Base-by-base conservation (phyloP, 1,140 invertebrate genomes). In the Drosophila jambulina region DNA sequence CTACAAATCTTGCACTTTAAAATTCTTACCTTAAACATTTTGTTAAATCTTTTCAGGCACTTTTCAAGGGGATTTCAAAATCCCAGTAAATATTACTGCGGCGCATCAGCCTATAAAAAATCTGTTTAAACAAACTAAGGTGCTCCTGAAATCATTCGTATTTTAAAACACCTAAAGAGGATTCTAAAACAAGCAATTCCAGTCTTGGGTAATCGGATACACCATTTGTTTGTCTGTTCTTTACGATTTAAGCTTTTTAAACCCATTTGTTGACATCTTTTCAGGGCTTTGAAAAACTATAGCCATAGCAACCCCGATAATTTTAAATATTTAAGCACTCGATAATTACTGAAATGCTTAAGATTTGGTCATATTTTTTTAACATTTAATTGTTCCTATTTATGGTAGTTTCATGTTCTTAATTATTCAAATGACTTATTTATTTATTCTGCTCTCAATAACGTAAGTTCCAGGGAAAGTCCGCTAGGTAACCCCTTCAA, bases 31-130 rank as follows among this genome's bases (percentile, higher is more conserved):
- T 15, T 36, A 15, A 36, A 4, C 1, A 34, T 4, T 2, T 34
- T 13, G 4, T 36, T 36, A 13, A 13, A 36, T 36, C 5, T 1
- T 15, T 15, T 36, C 15, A 36, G 4, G 2, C 5, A 36, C 13
- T 0, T 2, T 36, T 36, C 2, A 4, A 36, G 2, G 15, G 6
- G 6, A 17, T 17, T 7, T 7, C 5, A 4, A 32, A 10, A 32
- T 10, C 3, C 10, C 0, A 32, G 10, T 43, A 12, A 9, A n/a
- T n/a, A n/a, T 42, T 4, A 2, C 2, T 4, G 0, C 2, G 4
- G 10, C 19, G 4, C 19, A 10, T 1, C 0, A 8, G 9, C n/a
- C 4, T 5, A 19, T 2, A 21, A 21, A 10, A 21, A 43, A 21
- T 43, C 10, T 1, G 4, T 19, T 43, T 21, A 43, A 12, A 19